phyloP scores from a whole-genome alignment of 2,888 invertebrate species.

The Ormyrus pomaceus region DNA sequence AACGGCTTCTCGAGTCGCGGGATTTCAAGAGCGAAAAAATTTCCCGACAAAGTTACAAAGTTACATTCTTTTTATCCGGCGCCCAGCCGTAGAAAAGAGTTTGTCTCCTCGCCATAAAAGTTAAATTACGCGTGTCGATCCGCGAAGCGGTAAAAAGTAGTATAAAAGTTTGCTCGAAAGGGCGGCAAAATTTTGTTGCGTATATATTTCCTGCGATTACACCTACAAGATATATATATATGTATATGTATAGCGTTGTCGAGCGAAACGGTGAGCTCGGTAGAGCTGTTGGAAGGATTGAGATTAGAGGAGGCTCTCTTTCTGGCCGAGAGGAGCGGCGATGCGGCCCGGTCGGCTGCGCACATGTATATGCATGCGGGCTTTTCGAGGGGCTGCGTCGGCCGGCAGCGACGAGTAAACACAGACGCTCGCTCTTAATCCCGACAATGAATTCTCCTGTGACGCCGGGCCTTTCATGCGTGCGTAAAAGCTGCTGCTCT shows the following conservation, averaged over 20 bases:
- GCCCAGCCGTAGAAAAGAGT: not conserved
- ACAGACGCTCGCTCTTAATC: constrained; percentile 41
- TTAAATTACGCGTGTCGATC: constrained; percentile 51
- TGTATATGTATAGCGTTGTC: too few species aligned
- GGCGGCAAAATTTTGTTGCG: too few species aligned
- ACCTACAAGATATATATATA: too few species aligned
- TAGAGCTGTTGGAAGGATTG: not conserved
- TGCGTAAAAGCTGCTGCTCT: constrained; percentile 24
- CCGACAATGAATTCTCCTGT: constrained; percentile 48
- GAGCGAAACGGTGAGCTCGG: not conserved
- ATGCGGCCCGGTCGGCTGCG: not conserved
- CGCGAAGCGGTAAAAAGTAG: constrained; percentile 9
- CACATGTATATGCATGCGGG: not conserved
- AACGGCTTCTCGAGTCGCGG: not conserved
- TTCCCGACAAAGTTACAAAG: constrained; percentile 26
- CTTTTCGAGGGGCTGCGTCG: not conserved
- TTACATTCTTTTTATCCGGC: not conserved
- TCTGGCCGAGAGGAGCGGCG: constrained; percentile 29
- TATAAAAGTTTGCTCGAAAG: constrained; percentile 23
- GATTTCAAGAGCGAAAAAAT: not conserved
- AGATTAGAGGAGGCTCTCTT: constrained; percentile 20
- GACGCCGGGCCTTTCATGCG: constrained; percentile 32
- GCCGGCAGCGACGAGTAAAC: constrained; percentile 24
- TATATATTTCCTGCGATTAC: too few species aligned
- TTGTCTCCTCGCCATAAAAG: constrained; percentile 5